Evolutionary conservation across 2,888 invertebrate species (phyloP), one percentile per base, ranked within the genome.

Genomic region (Leucozona laternaria): DNA sequence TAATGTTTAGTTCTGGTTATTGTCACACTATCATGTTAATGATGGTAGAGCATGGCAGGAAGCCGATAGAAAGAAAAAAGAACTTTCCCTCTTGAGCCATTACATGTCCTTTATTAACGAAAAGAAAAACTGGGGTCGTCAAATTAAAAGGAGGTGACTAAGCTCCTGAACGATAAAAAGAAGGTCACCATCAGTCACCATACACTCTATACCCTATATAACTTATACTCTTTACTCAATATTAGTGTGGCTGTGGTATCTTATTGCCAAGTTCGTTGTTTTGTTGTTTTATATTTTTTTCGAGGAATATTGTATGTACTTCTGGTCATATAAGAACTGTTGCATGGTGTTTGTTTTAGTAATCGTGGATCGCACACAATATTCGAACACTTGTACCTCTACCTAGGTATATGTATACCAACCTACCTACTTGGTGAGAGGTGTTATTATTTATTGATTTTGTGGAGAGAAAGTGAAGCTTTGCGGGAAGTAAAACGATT

Each of bases 11-110:
- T 79, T 79, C 66, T 79, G 84, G 55, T 76, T 84, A 84, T 84
- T 84, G 76, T 79, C 84, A 84, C 79, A 79, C 84, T 84, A 84
- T 84, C 70, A 79, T 76, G 84, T 64, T 79, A 84, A 79, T 71
- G 76, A 79, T 71, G 71, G 64, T 66, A 79, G 58, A 71, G 64
- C 71, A 84, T 64, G 78, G 17, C 20, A 66, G 66, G 48, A 48
- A 48, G 13, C 31, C 34, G 34, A 66, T 48, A 66, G 17, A 40
- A 62, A 83, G n/a, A 72, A 37, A 77, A 53, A n/a, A 43, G 22
- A 66, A 45, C 13, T 55, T 57, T 58, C 31, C 55, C 48, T 48
- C 43, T 66, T 62, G 76, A 45, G 58, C 75, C 75, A 71, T 28
- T 17, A 48, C 81, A 84, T 84, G 75, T 84, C 55, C 71, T 79